These are phyloP conservation scores for Nannospalax galili DNA, from an alignment of 2,113 vertebrate genomes.

Conservation along the genomic window DNA sequence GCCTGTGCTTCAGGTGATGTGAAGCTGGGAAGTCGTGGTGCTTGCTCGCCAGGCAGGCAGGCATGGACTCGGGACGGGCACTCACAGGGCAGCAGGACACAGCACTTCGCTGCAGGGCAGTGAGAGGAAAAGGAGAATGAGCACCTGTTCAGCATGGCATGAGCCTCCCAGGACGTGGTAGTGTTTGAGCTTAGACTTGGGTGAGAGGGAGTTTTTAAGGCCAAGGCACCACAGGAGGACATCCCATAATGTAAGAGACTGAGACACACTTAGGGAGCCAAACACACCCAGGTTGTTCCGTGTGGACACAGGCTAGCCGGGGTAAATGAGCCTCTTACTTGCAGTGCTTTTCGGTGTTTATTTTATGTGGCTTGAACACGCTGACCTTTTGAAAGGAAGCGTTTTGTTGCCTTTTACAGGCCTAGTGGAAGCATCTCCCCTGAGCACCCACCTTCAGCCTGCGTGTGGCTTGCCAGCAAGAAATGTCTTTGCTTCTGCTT, in stretches of 20 bases:
- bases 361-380: not conserved
- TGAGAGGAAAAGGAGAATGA: not conserved
- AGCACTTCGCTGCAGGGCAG: not conserved
- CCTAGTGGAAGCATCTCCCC: not conserved
- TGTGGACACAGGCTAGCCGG: not conserved
- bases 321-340: slow-evolving; percentile 39
- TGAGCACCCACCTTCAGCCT: not conserved
- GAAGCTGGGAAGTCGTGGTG: not conserved
- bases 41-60: not conserved
- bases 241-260: not conserved
- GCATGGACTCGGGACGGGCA: not conserved
- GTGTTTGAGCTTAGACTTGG: not conserved
- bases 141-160: not conserved
- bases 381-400: slow-evolving; percentile 20
- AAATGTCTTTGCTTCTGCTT: slow-evolving; percentile 35
- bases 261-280: not conserved
- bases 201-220: slow-evolving; percentile 26
- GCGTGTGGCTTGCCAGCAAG: not conserved
- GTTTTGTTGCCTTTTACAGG: not conserved
- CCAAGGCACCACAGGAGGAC: not conserved
- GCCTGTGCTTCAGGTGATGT: not conserved
- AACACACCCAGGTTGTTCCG: too few species aligned
- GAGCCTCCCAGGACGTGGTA: not conserved
- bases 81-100: not conserved
- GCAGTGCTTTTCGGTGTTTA: not conserved